Conservation (phyloP, 64 coral and sea anemone species). For the Montipora cactus region DNA sequence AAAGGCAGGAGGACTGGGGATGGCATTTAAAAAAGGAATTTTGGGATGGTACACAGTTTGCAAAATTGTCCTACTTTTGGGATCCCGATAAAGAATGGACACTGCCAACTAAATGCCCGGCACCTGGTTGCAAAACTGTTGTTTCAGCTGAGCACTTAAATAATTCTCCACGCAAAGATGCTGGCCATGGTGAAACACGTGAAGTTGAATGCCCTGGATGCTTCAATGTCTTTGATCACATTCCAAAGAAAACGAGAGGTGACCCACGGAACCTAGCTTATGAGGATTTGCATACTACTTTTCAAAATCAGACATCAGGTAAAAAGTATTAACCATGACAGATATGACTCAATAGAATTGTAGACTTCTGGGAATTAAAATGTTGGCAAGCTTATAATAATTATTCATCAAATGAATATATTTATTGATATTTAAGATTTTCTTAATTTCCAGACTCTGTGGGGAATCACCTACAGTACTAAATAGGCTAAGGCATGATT, state of each 20-base stretch:
- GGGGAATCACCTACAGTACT: too few species aligned
- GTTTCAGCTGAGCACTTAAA: slow-evolving; percentile 1
- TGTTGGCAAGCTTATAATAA: too few species aligned
- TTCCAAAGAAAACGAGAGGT: slow-evolving; percentile 19
- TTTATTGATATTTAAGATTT: too few species aligned
- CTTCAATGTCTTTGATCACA: slow-evolving; percentile 34
- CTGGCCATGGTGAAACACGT: background rate
- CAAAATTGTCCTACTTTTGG: slow-evolving; percentile 79
- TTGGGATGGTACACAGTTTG: slow-evolving; percentile 70
- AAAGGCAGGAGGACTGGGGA: slow-evolving; percentile 48
- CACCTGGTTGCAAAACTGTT: slow-evolving; percentile 8
- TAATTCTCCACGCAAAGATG: slow-evolving; percentile 1
- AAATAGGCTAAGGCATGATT: too few species aligned
- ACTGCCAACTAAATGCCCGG: slow-evolving; percentile 57
- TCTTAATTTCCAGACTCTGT: too few species aligned
- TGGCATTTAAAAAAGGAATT: slow-evolving; percentile 30
- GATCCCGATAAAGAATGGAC: slow-evolving; percentile 73
- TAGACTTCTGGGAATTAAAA: too few species aligned
- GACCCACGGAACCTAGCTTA: slow-evolving; percentile 23
- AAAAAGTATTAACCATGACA: too few species aligned
- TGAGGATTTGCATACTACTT: too few species aligned
- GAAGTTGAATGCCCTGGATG: slow-evolving; percentile 46
- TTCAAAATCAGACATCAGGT: too few species aligned
- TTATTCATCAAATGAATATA: too few species aligned
- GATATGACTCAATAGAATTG: too few species aligned